These are phyloP conservation scores for Acanthosepion esculentum DNA, from an alignment of 2,888 invertebrate species.

Conservation along the genomic window DNA sequence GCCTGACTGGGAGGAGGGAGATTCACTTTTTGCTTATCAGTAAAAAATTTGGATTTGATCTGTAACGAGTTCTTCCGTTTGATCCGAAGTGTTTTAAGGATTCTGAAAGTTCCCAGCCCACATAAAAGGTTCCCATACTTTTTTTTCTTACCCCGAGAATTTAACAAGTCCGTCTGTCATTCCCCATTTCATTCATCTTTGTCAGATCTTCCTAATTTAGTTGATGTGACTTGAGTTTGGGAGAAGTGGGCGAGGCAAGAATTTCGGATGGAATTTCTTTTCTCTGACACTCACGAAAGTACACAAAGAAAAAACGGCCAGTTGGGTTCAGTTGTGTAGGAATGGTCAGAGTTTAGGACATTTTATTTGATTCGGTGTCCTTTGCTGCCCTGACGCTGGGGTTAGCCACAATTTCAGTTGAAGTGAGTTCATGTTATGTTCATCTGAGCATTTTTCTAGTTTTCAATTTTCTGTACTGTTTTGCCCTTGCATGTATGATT, in stretches of 20 bases:
- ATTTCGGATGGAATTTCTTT: background rate
- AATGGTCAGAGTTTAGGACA: background rate
- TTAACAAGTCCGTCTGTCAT: slow-evolving; percentile 1
- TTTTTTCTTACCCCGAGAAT: background rate
- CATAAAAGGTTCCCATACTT: background rate
- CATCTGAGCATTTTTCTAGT: background rate
- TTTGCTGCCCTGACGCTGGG: background rate
- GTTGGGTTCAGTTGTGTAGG: too few species aligned
- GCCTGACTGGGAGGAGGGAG: background rate
- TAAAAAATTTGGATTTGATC: background rate
- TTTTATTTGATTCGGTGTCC: background rate
- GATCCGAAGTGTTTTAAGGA: background rate
- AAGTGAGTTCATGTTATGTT: background rate
- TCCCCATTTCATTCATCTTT: background rate
- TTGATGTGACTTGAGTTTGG: background rate
- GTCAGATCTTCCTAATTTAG: background rate
- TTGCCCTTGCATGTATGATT: too few species aligned
- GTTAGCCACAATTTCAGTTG: background rate
- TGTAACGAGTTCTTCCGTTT: background rate
- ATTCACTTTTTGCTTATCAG: background rate
- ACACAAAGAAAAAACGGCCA: background rate
- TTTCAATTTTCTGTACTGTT: too few species aligned
- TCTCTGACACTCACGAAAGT: background rate
- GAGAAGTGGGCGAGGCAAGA: background rate
- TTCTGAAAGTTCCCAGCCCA: background rate